phyloP scores from a whole-genome alignment of 2,888 invertebrate genomes.

The Trilocha varians region DNA sequence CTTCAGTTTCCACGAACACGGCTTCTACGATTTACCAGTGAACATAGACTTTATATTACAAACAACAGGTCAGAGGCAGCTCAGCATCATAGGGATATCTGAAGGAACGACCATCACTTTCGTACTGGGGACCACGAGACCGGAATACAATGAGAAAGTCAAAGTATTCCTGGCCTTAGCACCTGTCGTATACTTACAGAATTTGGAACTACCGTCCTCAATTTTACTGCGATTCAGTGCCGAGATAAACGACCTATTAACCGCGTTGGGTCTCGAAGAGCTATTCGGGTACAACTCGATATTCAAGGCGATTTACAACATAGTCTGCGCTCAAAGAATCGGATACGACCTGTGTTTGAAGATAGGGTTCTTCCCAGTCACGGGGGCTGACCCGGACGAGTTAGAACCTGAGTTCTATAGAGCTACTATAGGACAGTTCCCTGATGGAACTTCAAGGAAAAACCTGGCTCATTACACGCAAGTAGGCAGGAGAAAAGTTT shows the following conservation, averaged over 20 bases:
- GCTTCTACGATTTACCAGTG: constrained; percentile 77
- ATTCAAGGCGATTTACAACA: constrained; percentile 14
- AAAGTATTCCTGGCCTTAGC: constrained; percentile 22
- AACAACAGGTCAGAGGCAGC: constrained; percentile 56
- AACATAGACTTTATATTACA: constrained; percentile 48
- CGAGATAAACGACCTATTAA: constrained; percentile 12
- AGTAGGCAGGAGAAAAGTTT: constrained; percentile 19
- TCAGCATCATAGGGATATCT: constrained; percentile 79
- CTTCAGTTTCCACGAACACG: constrained; percentile 79
- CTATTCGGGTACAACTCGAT: constrained; percentile 16
- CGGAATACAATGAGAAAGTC: constrained; percentile 70
- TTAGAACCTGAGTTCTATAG: constrained; percentile 26
- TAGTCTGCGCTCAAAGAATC: constrained; percentile 16
- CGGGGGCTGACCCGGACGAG: constrained; percentile 18
- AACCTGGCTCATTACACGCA: constrained; percentile 32
- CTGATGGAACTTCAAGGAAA: constrained; percentile 30
- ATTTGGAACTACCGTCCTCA: constrained; percentile 7
- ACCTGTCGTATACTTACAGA: constrained; percentile 13
- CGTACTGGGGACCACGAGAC: constrained; percentile 53
- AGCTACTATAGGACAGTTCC: constrained; percentile 24
- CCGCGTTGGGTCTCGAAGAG: constrained; percentile 14
- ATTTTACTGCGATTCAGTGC: constrained; percentile 12
- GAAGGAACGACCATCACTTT: constrained; percentile 72
- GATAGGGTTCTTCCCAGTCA: constrained; percentile 15
- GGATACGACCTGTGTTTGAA: constrained; percentile 22